Percentiles rank a stretch among this genome's conserved stretches.
phyloP scores from a whole-genome alignment of 2,797 vertebrate species.

The Tragopan temminckii region DNA sequence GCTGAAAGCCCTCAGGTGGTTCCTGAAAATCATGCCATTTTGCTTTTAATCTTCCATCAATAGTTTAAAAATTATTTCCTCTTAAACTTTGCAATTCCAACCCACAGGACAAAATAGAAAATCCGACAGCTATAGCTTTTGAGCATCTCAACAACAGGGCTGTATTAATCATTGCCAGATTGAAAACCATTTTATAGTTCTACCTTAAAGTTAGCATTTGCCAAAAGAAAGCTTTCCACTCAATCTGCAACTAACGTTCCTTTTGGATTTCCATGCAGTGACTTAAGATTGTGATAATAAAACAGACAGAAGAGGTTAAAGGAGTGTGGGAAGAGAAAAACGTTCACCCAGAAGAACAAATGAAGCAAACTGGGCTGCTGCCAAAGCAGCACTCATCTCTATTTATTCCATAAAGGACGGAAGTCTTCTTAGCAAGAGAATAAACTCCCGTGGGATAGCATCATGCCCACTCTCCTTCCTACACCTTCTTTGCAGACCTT shows the following conservation, averaged over 20 bases:
- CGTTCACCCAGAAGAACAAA: slow-evolving; percentile 62
- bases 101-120: background rate
- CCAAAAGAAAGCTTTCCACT: slow-evolving; percentile 46
- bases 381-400: slow-evolving; percentile 69
- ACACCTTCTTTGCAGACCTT: background rate
- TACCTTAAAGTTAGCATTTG: slow-evolving; percentile 18
- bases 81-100: background rate
- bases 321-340: slow-evolving; percentile 70
- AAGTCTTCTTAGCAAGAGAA: slow-evolving; percentile 64
- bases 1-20: background rate
- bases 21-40: background rate
- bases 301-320: slow-evolving; percentile 61
- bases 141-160: slow-evolving; percentile 10
- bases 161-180: slow-evolving; percentile 32
- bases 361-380: slow-evolving; percentile 61
- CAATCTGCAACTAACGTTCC: slow-evolving; percentile 19
- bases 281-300: slow-evolving; percentile 37
- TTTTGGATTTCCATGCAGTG: background rate
- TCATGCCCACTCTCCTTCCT: slow-evolving; percentile 55
- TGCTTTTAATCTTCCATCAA: background rate
- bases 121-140: background rate
- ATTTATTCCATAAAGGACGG: slow-evolving; percentile 64
- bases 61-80: background rate
- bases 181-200: background rate
- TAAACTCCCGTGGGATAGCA: slow-evolving; percentile 56